Percentiles rank a stretch among this genome's conserved stretches.
Evolutionary conservation across 2,888 invertebrate species (phyloP).

Genomic region (Thymelicus acteon): DNA sequence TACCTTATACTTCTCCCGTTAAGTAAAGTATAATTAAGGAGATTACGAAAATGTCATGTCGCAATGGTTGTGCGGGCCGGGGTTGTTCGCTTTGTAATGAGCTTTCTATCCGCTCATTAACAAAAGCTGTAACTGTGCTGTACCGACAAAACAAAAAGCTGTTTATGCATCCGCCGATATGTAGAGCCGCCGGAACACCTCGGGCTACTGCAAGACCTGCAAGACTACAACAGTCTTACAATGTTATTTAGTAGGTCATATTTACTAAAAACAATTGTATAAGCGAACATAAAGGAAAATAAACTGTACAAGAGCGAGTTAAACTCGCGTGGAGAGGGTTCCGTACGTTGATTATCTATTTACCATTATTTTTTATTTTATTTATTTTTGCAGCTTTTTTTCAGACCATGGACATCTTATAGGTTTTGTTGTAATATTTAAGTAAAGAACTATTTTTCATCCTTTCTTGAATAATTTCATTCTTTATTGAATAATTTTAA

Average conservation of each 20-base stretch:
- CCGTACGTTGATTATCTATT: too few relatives aligned
- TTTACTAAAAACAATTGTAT: not conserved
- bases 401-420: too few relatives aligned
- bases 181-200: constrained; percentile 60
- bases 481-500: too few relatives aligned
- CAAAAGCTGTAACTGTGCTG: constrained; percentile 63
- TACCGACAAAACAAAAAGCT: constrained; percentile 75
- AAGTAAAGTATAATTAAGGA: constrained; percentile 24
- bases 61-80: constrained; percentile 44
- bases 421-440: too few relatives aligned
- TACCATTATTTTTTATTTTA: too few relatives aligned
- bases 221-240: not conserved
- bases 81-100: constrained; percentile 49
- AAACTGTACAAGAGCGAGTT: too few relatives aligned
- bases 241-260: constrained; percentile 22
- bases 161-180: constrained; percentile 66
- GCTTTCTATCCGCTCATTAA: constrained; percentile 83
- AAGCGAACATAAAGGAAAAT: not conserved
- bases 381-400: too few relatives aligned
- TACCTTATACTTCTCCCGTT: constrained; percentile 8
- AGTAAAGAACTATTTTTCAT: too few relatives aligned
- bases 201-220: constrained; percentile 43
- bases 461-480: too few relatives aligned
- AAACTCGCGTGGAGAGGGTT: too few relatives aligned
- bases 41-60: constrained; percentile 38